phyloP scores from a whole-genome alignment of 2,888 invertebrate species.

The Drosophila kokeensis region DNA sequence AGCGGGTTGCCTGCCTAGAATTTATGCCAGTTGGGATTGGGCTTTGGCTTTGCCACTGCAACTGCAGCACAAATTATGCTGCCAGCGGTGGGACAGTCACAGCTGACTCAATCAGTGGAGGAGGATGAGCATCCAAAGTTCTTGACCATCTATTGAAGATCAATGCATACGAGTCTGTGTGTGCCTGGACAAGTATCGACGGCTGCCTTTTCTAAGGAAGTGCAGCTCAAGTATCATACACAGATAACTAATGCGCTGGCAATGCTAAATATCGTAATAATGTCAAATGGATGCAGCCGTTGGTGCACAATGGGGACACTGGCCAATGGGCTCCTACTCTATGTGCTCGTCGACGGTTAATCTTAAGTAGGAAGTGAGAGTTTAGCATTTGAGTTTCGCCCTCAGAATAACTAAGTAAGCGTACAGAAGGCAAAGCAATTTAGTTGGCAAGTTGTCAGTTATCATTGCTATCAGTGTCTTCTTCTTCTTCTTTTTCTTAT shows the following conservation, averaged over 20 bases:
- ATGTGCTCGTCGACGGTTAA: constrained; percentile 19
- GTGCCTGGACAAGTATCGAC: not conserved
- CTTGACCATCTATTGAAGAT: constrained; percentile 52
- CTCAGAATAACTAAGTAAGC: not conserved
- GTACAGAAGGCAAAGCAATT: not conserved
- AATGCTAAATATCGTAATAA: constrained; percentile 65
- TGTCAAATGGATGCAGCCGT: constrained; percentile 60
- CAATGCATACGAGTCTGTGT: constrained; percentile 19
- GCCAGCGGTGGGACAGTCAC: constrained; percentile 32
- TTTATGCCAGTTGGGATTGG: constrained; percentile 61
- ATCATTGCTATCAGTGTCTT: not conserved
- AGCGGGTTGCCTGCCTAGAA: constrained; percentile 70
- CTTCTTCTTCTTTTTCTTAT: not conserved
- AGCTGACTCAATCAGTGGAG: constrained; percentile 62
- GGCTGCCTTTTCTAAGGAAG: constrained; percentile 41
- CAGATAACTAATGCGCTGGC: constrained; percentile 65
- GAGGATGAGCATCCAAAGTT: constrained; percentile 37
- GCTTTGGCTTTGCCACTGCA: constrained; percentile 15
- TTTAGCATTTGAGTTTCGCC: constrained; percentile 27
- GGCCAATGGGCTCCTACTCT: constrained; percentile 36
- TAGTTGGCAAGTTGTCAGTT: not conserved
- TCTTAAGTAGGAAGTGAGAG: constrained; percentile 55
- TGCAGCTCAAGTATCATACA: constrained; percentile 43
- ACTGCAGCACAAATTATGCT: constrained; percentile 37
- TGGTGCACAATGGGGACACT: constrained; percentile 40